Evolutionary conservation across 2,113 vertebrate species (phyloP).

Genomic region (Cyanistes caeruleus): DNA sequence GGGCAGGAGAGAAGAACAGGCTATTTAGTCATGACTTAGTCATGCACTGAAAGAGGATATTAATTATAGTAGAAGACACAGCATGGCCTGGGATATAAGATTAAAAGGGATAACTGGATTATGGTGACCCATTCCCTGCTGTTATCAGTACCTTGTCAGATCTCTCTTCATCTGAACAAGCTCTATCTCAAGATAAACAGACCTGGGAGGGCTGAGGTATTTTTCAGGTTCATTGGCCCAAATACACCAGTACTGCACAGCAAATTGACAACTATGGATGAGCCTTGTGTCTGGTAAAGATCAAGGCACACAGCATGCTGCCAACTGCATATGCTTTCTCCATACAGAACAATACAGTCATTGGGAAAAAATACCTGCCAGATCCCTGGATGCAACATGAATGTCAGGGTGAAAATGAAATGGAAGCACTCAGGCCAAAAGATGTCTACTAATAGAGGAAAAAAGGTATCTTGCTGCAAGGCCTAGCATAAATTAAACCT

Average conservation of each 20-base stretch:
- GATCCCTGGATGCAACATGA: neutral
- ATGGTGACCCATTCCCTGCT: neutral
- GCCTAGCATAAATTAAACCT: neutral
- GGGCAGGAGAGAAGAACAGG: neutral
- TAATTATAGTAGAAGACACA: neutral
- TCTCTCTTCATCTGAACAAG: neutral
- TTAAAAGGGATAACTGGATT: neutral
- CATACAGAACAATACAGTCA: slow-evolving; percentile 28
- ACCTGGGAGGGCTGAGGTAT: neutral
- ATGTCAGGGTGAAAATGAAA: neutral
- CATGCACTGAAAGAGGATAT: neutral
- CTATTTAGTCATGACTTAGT: neutral
- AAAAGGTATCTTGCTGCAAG: neutral
- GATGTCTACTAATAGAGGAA: neutral
- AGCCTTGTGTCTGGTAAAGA: slow-evolving; percentile 20
- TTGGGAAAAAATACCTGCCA: slow-evolving; percentile 2
- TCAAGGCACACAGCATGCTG: neutral
- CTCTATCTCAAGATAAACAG: neutral
- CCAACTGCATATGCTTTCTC: neutral
- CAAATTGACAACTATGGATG: neutral
- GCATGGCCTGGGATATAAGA: neutral
- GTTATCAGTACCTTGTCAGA: neutral
- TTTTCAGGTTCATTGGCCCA: neutral
- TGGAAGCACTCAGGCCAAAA: neutral
- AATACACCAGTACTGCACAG: neutral